Evolutionary conservation across 2,888 invertebrate genomes (phyloP).

Genomic region (Andrena haemorrhoa): DNA sequence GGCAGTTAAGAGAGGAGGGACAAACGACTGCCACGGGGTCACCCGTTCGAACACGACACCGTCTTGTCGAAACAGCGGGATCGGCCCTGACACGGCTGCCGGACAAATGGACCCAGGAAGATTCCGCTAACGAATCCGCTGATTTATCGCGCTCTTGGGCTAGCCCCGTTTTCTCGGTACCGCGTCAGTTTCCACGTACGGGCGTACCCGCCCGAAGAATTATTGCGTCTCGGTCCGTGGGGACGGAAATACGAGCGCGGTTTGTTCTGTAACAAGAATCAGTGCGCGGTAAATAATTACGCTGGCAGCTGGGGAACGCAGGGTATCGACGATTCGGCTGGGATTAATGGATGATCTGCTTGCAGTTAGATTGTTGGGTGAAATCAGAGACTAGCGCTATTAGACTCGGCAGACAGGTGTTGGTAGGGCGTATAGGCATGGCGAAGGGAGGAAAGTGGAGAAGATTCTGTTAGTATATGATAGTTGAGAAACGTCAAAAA

Average conservation of each 20-base stretch:
- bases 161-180: conserved; percentile 35
- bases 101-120: conserved; percentile 70
- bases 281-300: conserved; percentile 39
- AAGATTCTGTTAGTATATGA: too few relatives aligned
- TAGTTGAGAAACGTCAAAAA: too few relatives aligned
- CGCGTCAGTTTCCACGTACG: conserved; percentile 37
- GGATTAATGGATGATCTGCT: conserved; percentile 18
- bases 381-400: not conserved
- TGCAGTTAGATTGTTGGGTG: conserved; percentile 1
- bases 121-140: conserved; percentile 77
- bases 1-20: conserved; percentile 54
- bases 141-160: conserved; percentile 74
- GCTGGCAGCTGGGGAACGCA: conserved; percentile 2
- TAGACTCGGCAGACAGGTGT: not conserved
- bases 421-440: not conserved
- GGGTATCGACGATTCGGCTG: not conserved
- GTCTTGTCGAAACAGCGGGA: conserved; percentile 77
- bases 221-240: conserved; percentile 32
- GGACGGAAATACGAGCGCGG: conserved; percentile 52
- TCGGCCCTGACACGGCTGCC: conserved; percentile 68
- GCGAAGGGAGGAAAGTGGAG: not conserved
- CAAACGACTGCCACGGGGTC: conserved; percentile 70
- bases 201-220: conserved; percentile 34
- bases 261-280: conserved; percentile 38
- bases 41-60: conserved; percentile 77